A percentile compares a stretch with the other conserved stretches of the same genome.
These are phyloP conservation scores for Gobius niger DNA, from an alignment of 2,113 vertebrate species.

Conservation along the genomic window DNA sequence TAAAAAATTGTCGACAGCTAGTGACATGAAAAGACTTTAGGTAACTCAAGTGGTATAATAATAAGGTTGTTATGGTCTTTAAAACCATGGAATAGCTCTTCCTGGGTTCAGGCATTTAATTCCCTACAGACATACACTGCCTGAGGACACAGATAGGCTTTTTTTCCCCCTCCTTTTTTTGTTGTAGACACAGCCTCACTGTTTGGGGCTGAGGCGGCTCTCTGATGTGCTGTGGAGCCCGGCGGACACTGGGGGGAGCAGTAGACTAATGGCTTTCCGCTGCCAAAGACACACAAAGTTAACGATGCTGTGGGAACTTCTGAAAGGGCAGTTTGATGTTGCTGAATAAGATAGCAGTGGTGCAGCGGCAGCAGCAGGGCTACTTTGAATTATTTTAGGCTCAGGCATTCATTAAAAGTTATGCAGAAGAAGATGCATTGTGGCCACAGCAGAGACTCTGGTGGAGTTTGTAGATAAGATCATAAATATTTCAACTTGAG, in stretches of 20 bases:
- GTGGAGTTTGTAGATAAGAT: no score
- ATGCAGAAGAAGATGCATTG: no score
- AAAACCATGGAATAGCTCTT: no score
- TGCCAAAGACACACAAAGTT: constrained; percentile 1
- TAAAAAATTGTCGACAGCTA: no score
- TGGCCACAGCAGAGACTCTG: no score
- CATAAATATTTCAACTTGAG: no score
- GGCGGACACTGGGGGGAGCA: constrained; percentile 64
- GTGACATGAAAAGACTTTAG: no score
- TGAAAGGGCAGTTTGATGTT: constrained; percentile 3
- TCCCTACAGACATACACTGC: constrained; percentile 36
- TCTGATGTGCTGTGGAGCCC: constrained; percentile 30
- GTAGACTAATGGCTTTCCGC: constrained; percentile 23
- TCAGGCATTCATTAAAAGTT: neutral
- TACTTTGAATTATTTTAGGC: neutral
- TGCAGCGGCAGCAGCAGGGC: neutral
- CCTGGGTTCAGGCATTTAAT: constrained; percentile 16
- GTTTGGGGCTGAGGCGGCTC: constrained; percentile 5
- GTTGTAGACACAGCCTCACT: constrained; percentile 19
- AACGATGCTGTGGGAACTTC: neutral
- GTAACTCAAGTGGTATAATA: no score
- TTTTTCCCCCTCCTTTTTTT: no score
- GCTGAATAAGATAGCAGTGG: neutral
- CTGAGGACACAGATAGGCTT: constrained; percentile 16
- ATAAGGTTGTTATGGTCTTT: no score